These are phyloP conservation scores for Lepus americanus DNA, from an alignment of 2,113 vertebrate species.

Conservation along the genomic window DNA sequence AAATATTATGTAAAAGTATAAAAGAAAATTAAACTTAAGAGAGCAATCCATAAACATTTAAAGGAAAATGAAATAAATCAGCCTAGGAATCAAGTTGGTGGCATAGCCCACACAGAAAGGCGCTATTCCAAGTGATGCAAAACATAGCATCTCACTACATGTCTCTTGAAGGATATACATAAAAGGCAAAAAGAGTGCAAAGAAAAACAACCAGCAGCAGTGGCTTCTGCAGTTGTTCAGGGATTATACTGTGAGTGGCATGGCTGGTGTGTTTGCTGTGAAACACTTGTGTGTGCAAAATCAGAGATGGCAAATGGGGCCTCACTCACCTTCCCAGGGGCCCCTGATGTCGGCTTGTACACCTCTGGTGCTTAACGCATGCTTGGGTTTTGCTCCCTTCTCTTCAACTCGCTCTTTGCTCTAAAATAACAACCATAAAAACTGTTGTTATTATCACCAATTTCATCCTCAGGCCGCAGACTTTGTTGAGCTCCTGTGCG, in stretches of 20 bases:
- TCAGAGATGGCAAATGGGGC: background rate
- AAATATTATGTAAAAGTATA: background rate
- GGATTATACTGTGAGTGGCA: background rate
- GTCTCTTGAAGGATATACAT: background rate
- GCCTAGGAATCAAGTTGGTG: no score
- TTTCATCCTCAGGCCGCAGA: background rate
- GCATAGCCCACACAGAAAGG: background rate
- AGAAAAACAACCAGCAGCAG: background rate
- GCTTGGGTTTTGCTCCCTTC: conserved; percentile 86
- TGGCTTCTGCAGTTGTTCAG: background rate
- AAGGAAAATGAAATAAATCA: background rate
- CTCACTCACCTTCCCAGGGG: conserved; percentile 86
- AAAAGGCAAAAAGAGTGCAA: background rate
- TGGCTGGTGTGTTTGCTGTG: background rate
- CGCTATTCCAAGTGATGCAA: background rate
- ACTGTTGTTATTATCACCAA: background rate
- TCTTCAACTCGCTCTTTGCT: conserved; percentile 89
- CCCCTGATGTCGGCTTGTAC: conserved; percentile 85
- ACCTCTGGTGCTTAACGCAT: conserved; percentile 80
- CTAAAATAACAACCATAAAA: conserved; percentile 78
- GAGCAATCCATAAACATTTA: background rate
- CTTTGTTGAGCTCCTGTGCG: background rate
- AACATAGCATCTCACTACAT: background rate
- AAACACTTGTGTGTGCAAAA: background rate
- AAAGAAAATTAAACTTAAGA: conserved; percentile 23